Evolutionary conservation across 2,888 invertebrate genomes (phyloP), one percentile per base, ranked within the genome.

Genomic region (Gari tellinella): DNA sequence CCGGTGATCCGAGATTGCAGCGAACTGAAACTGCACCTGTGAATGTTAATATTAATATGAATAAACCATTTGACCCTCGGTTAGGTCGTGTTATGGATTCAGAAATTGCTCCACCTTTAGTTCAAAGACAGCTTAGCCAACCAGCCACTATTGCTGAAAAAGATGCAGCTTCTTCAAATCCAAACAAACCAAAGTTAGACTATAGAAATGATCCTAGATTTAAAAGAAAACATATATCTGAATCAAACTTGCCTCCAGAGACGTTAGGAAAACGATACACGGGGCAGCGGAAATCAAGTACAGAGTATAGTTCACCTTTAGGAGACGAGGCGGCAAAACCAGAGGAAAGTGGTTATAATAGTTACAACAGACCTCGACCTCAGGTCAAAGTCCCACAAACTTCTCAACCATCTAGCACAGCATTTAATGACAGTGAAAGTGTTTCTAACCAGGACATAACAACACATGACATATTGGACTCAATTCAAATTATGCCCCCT

Each of bases 151-250:
- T 40, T 8, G 49, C 72, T 12, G 78, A 81, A 46, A 67, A 53
- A 52, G 66, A 67, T 38, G 62, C 61, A 15, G 51, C 53, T n/a
- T 56, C 43, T 31, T 51, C 58, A 38, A 48, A 62, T 25, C 46
- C 68, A 15, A 41, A 64, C 3, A 88, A 88, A 64, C 84, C 85
- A 45, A 87, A 86, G 63, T 77, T 91, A 62, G 88, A 89, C 48
- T 80, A 87, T 73, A 80, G 90, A 49, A 91, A 89, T 83, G 92
- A 92, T 82, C 92, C 92, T 2, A 83, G 92, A 31, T 88, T 91
- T 68, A 89, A 90, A 65, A 86, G 90, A 57, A 80, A 88, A 84
- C 69, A 78, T 55, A 72, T 77, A 53, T 53, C 69, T 4, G 77
- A 77, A 48, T 61, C 77, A 52, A 68, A 46, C 26, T 45, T 53